Base-by-base conservation (phyloP, 2,797 vertebrate genomes). In the Uromys caudimaculatus region DNA sequence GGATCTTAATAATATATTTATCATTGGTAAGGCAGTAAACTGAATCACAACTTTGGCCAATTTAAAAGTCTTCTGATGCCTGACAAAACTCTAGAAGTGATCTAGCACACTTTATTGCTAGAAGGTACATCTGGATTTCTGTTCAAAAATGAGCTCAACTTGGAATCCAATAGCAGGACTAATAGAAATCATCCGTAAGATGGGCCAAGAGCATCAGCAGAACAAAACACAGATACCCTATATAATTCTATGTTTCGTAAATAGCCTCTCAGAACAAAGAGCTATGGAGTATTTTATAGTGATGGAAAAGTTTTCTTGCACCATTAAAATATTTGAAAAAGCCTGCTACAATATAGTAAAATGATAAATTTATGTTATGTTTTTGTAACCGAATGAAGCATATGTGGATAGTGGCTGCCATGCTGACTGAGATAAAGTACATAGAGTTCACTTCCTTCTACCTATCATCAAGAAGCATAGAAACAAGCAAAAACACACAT, bases 321-420 rank as follows among this genome's bases (percentile, higher is more conserved):
- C 58, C 13, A 89, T 86, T 76, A 44, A 89, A 89, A n/a, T 16
- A 47, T 56, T 88, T 90, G 32, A 94, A 62, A 94, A 78, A 13
- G 32, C 6, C 64, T 75, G 8, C 4, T 73, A 3, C 13, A 21
- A 4, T 29, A 5, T 41, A 56, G 14, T 54, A 41, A 87, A 41
- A 71, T 71, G 21, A 27, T 52, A 38, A 27, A 1, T 52, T 38
- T 73, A 35, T 38, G 27, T 27, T 56, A n/a, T 41, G 56, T 83
- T 58, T 96, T 86, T n/a, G 47, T 79, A 90, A 89, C 67, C 38
- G 38, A 88, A 56, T 21, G 50, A 56, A 88, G 23, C n/a, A 73
- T 16, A 78, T 77, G 41, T 52, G 52, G 16, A 29, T 8, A 54
- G 21, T 67, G 23, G 21, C n/a, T 73, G 5, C 10, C 35, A 67